phyloP scores from a whole-genome alignment of 2,113 vertebrate species.

The Osmerus mordax region DNA sequence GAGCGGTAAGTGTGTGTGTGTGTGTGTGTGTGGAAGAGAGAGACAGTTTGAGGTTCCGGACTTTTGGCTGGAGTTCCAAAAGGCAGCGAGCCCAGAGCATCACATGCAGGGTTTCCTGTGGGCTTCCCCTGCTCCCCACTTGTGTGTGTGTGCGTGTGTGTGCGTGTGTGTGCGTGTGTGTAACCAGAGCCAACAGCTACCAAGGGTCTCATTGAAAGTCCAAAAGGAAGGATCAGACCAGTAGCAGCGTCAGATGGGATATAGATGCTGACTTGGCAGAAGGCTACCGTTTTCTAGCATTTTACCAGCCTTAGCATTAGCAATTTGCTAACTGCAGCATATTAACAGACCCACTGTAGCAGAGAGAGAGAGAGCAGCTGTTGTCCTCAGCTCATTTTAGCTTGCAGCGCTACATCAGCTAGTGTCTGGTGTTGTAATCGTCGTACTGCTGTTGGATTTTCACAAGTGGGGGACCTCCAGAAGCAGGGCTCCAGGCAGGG shows the following conservation, averaged over 20 bases:
- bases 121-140: slow-evolving; percentile 40
- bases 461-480: slow-evolving; percentile 17
- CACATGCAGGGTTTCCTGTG: slow-evolving; percentile 53
- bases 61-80: slow-evolving; percentile 31
- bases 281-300: too few species aligned
- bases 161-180: background rate
- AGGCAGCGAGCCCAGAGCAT: slow-evolving; percentile 51
- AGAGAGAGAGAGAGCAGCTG: too few species aligned
- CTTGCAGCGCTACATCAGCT: too few species aligned
- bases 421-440: too few species aligned
- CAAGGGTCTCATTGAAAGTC: background rate
- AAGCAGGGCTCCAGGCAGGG: background rate
- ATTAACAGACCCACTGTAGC: too few species aligned
- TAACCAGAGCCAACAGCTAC: background rate
- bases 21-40: slow-evolving; percentile 11
- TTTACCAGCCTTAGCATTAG: too few species aligned
- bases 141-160: slow-evolving; percentile 26
- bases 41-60: background rate
- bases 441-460: background rate
- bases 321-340: too few species aligned
- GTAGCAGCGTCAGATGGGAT: slow-evolving; percentile 7
- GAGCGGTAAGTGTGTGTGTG: slow-evolving; percentile 65
- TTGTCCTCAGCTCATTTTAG: too few species aligned
- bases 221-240: slow-evolving; percentile 35
- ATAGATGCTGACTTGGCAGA: background rate